These are phyloP conservation scores for Phymanthus crucifer DNA, from an alignment of 92 coral and sea anemone species.

Conservation along the genomic window DNA sequence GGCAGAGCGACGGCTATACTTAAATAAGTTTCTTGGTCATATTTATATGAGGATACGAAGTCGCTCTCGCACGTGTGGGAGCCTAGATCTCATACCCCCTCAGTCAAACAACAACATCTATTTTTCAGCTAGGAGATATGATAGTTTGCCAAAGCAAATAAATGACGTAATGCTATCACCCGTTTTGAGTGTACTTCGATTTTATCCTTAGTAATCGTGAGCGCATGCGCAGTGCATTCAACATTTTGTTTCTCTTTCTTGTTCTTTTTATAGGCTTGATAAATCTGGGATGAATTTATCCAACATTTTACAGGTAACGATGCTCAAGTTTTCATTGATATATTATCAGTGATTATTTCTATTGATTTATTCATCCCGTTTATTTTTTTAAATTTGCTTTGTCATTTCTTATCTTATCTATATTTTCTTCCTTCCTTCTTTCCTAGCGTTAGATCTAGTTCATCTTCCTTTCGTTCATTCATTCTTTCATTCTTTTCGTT, in stretches of 20 bases:
- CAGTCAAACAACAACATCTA: not conserved
- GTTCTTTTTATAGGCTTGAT: slow-evolving; percentile 62
- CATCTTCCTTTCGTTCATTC: too few species aligned
- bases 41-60: not conserved
- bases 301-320: slow-evolving; percentile 81
- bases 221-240: slow-evolving; percentile 70
- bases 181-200: not conserved
- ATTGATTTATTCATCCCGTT: not conserved
- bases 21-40: not conserved
- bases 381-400: not conserved
- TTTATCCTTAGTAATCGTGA: not conserved
- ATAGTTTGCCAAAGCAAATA: not conserved
- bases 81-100: not conserved
- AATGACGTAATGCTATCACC: not conserved
- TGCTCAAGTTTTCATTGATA: not conserved
- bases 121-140: not conserved
- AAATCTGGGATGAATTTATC: slow-evolving; percentile 86
- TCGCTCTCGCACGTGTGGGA: not conserved
- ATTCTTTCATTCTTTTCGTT: too few species aligned
- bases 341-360: not conserved
- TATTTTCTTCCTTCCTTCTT: not conserved
- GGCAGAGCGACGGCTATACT: slow-evolving; percentile 71
- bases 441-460: too few species aligned
- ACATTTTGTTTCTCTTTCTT: not conserved
- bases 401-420: not conserved